These are phyloP conservation scores for Cuculus canorus DNA, from an alignment of 2,797 vertebrate genomes.

Conservation along the genomic window DNA sequence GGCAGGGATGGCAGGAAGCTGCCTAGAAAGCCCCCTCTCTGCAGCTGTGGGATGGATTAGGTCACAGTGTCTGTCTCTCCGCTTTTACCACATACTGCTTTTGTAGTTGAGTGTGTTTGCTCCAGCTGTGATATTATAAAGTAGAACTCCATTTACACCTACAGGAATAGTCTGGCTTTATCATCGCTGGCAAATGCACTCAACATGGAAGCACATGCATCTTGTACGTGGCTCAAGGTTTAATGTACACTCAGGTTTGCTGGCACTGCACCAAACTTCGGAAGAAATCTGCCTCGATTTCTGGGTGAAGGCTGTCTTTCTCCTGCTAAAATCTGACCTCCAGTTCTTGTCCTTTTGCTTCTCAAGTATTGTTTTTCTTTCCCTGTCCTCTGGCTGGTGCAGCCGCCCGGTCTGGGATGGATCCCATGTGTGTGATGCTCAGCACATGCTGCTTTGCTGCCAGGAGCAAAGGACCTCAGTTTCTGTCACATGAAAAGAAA, in stretches of 20 bases:
- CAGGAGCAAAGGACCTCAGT: constrained; percentile 24
- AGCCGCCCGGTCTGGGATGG: background rate
- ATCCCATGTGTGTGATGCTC: constrained; percentile 34
- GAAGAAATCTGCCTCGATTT: background rate
- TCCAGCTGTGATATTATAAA: background rate
- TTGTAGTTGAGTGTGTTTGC: background rate
- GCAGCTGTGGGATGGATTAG: background rate
- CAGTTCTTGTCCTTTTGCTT: background rate
- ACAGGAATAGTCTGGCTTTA: background rate
- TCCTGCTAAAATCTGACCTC: background rate
- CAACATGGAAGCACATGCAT: background rate
- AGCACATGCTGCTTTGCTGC: constrained; percentile 20
- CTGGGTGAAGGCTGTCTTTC: background rate
- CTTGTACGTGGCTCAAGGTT: background rate
- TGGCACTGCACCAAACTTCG: background rate
- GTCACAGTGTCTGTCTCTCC: background rate
- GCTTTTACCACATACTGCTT: background rate
- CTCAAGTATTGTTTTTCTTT: background rate
- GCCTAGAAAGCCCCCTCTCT: background rate
- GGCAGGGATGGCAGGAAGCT: background rate
- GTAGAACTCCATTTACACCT: background rate
- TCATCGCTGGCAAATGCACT: background rate
- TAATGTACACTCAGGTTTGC: accelerated
- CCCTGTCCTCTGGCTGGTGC: background rate
- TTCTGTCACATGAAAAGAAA: constrained; percentile 56